These are phyloP conservation scores for Lateolabrax maculatus DNA, from an alignment of 2,797 vertebrate species.

Conservation along the genomic window DNA sequence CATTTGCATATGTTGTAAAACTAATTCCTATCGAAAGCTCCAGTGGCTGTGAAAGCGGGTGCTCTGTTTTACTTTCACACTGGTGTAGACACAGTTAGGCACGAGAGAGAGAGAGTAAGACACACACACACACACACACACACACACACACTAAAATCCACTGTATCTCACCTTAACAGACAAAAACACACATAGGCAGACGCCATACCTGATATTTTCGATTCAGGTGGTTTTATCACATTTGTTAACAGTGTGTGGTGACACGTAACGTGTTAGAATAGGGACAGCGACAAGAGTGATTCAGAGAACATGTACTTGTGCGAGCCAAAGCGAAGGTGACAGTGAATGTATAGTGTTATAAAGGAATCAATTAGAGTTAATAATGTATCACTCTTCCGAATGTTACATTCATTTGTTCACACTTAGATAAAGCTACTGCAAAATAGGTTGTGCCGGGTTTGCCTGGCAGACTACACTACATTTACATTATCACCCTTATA, in stretches of 20 bases:
- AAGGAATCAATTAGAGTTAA: conserved; percentile 84
- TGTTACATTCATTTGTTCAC: conserved; percentile 82
- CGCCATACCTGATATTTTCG: conserved; percentile 77
- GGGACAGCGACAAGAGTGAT: conserved; percentile 73
- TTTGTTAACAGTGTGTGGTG: conserved; percentile 85
- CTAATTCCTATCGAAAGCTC: conserved; percentile 87
- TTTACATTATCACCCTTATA: conserved; percentile 83
- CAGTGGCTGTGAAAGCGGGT: conserved; percentile 79
- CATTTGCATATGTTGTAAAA: conserved; percentile 91
- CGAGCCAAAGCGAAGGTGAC: conserved; percentile 75
- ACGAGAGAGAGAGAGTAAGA: conserved; percentile 29
- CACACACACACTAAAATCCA: conserved; percentile 25
- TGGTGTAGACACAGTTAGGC: conserved; percentile 65
- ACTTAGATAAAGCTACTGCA: conserved; percentile 79
- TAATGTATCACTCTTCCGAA: conserved; percentile 84
- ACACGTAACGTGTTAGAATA: conserved; percentile 82
- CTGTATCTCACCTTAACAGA: conserved; percentile 79
- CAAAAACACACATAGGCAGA: conserved; percentile 77
- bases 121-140: background rate
- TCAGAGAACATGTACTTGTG: conserved; percentile 54
- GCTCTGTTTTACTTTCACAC: conserved; percentile 74
- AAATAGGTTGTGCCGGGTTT: conserved; percentile 66
- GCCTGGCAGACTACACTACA: conserved; percentile 70
- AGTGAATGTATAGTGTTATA: conserved; percentile 80
- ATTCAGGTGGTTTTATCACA: conserved; percentile 81